Conservation (phyloP, 2,888 invertebrate species). For the Sinopyrophorus schimmeli region DNA sequence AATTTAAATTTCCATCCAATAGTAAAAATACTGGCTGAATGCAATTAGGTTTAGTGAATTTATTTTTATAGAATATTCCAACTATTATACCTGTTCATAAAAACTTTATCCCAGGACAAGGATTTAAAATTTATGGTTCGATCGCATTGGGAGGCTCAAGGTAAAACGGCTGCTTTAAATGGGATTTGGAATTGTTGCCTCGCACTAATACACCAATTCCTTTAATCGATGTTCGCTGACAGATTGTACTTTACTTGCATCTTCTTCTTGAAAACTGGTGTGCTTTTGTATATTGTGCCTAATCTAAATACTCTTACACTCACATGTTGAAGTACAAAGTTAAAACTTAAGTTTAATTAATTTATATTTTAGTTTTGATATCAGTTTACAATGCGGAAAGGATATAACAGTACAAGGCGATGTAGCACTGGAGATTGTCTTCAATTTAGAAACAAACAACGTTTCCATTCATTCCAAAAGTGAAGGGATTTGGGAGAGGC, state of each 20-base stretch:
- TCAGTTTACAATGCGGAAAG: not conserved
- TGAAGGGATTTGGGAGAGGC: not conserved
- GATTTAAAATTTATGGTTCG: constrained; percentile 6
- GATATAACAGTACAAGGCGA: constrained; percentile 3
- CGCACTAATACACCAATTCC: not conserved
- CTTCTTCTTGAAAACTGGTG: no score
- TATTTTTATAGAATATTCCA: constrained; percentile 11
- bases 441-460: not conserved
- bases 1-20: no score
- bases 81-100: constrained; percentile 9
- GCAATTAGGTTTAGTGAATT: not conserved
- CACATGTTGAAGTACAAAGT: not conserved
- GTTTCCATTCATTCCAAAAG: not conserved
- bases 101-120: constrained; percentile 8
- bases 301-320: constrained; percentile 1
- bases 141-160: constrained; percentile 5
- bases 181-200: constrained; percentile 3
- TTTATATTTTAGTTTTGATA: not conserved
- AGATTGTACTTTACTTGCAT: no score
- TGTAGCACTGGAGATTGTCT: not conserved
- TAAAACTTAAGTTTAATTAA: constrained; percentile 1
- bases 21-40: no score
- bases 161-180: constrained; percentile 8
- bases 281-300: constrained; percentile 1
- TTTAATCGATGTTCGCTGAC: no score